phyloP scores from a whole-genome alignment of 2,888 invertebrate genomes.

The Callyntrura sp. region DNA sequence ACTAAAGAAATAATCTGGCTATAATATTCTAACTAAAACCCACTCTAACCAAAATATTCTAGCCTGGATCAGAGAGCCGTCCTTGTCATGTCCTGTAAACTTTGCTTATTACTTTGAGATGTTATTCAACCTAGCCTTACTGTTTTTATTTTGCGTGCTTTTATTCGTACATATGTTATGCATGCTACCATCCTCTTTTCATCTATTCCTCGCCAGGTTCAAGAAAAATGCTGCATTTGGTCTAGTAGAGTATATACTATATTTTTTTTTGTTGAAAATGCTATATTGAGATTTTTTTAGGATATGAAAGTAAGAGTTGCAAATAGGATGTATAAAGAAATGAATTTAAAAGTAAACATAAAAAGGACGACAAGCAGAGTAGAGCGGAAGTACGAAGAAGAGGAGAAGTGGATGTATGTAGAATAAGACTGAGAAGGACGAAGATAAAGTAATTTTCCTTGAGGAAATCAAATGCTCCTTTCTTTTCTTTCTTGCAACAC shows the following conservation, averaged over 20 bases:
- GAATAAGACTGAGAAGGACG: no score
- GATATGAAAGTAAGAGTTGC: not conserved
- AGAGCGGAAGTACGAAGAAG: not conserved
- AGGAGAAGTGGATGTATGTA: not conserved
- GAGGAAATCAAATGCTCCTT: constrained; percentile 58
- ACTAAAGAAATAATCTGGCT: no score
- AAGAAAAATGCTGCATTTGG: not conserved
- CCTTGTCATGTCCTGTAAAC: not conserved
- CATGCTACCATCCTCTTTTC: not conserved
- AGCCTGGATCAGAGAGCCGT: no score
- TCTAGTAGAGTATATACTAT: not conserved
- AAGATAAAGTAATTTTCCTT: constrained; percentile 65
- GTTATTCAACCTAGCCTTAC: not conserved
- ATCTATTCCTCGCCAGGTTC: not conserved
- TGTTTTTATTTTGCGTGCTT: no score
- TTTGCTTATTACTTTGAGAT: not conserved
- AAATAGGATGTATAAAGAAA: not conserved
- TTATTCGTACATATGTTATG: not conserved
- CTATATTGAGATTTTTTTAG: not conserved
- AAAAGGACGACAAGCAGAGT: not conserved
- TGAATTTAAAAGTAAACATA: constrained; percentile 15
- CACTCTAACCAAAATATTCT: no score
- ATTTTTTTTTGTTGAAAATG: not conserved
- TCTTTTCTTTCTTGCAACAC: constrained; percentile 26
- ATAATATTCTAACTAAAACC: no score